Percentiles rank a stretch among this genome's conserved stretches.
phyloP scores from a whole-genome alignment of 2,113 vertebrate genomes.

The Sinosuthora webbiana region DNA sequence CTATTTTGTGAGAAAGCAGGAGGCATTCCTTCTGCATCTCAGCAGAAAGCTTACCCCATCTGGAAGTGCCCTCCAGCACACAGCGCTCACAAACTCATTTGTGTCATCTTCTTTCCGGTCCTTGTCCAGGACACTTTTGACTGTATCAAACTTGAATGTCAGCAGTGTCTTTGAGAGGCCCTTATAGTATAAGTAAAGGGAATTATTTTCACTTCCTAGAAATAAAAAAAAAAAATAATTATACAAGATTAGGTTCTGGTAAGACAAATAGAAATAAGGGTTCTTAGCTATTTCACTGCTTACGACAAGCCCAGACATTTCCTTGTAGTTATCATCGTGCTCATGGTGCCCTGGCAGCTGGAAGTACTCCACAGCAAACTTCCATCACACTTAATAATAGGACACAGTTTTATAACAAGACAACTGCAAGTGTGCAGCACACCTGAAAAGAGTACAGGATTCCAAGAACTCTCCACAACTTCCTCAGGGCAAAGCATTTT shows the following conservation, averaged over 20 bases:
- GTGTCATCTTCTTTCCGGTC: slow-evolving; percentile 98
- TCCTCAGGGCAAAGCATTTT: neutral
- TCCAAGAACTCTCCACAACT: neutral
- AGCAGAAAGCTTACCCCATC: slow-evolving; percentile 86
- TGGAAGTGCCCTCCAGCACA: slow-evolving; percentile 95
- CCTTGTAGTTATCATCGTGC: rapidly evolving
- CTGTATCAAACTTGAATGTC: slow-evolving; percentile 98
- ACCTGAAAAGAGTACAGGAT: neutral
- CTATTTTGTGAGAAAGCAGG: neutral
- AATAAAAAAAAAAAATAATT: slow-evolving; percentile 11
- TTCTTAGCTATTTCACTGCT: neutral
- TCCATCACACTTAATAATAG: neutral
- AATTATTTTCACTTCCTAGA: slow-evolving; percentile 97
- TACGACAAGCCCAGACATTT: neutral
- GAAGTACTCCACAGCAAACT: neutral
- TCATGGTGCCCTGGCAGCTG: neutral
- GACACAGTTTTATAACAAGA: neutral
- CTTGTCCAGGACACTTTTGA: slow-evolving; percentile 98
- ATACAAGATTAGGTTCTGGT: neutral
- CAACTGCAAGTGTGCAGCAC: neutral
- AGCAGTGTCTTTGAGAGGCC: slow-evolving; percentile 98
- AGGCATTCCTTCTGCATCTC: neutral
- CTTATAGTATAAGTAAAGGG: slow-evolving; percentile 97
- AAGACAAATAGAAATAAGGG: neutral
- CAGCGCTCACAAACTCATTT: slow-evolving; percentile 98